Percentiles rank a stretch among this genome's conserved stretches.
Evolutionary conservation across 2,113 vertebrate species (phyloP).

Genomic region (Dipodomys ordii): DNA sequence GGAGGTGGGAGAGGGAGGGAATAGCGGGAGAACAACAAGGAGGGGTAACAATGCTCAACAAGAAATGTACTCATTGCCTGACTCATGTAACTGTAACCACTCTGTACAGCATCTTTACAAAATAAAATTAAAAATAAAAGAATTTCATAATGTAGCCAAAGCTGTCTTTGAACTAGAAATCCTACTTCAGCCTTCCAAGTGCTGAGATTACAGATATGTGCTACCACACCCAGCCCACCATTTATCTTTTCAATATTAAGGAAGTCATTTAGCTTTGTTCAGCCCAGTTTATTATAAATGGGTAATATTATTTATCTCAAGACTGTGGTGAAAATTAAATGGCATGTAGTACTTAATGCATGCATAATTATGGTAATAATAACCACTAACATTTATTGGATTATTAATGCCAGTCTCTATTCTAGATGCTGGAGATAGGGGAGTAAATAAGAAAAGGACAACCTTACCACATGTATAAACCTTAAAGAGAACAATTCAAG

Average conservation of each 20-base stretch:
- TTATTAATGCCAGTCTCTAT: not conserved
- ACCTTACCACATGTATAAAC: not conserved
- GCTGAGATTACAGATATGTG: not conserved
- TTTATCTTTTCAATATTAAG: constrained; percentile 11
- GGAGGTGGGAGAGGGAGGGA: no score
- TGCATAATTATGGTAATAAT: not conserved
- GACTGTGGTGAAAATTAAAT: constrained; percentile 7
- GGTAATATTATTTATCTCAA: not conserved
- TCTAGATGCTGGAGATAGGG: not conserved
- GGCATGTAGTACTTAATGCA: not conserved
- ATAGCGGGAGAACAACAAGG: no score
- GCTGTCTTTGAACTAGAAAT: not conserved
- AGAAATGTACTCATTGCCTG: no score
- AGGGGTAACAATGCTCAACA: no score
- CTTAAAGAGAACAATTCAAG: constrained; percentile 22
- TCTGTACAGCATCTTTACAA: no score
- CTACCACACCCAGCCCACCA: not conserved
- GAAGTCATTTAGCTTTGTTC: constrained; percentile 29
- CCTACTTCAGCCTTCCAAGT: not conserved
- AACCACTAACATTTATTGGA: not conserved
- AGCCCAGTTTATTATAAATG: constrained; percentile 4
- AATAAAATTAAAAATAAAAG: not conserved
- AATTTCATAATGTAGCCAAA: not conserved
- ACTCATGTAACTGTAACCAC: no score
- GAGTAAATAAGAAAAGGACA: not conserved